Evolutionary conservation across 2,113 vertebrate species (phyloP), one percentile per base, ranked within the genome.

Genomic region (Corydoras sp.): DNA sequence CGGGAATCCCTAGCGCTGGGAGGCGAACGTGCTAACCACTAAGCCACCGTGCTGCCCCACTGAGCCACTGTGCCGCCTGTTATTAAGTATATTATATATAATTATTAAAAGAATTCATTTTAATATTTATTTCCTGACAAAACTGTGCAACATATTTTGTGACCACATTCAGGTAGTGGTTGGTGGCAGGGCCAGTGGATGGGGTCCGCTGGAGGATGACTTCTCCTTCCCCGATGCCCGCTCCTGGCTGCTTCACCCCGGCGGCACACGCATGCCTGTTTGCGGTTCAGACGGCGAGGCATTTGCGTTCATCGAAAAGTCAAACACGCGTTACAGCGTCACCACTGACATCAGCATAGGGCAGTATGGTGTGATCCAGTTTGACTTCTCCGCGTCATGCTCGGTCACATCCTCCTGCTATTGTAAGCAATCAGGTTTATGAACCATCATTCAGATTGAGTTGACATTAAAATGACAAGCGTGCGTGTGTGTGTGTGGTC

Each of bases 361-460:
- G 0, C 93, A 94, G 76, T 95, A 98, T 5, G 94, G 96, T 0
- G 96, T 98, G 81, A 89, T 99, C 74, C 97, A 99, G 85, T 92
- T 98, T 70, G 96, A 99, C 81, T 99, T 99, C 80, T 98, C 95
- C 5, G 97, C 97, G 48, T 98, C 96, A 76, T 99, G 97, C 86
- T 98, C 95, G 0, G 95, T 98, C 84, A 97, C 95, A 3, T 93
- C 95, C 74, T 98, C 97, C 72, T 99, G 97, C 81, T 99, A 99
- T 2, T 94, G 97, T 99, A 88, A 93, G 86, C 29, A 51, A 18
- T 31, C 4, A 55, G 54, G 9, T 43, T 11, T 58, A 43, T 11
- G 58, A 53, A 15, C 29, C 31, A 56, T 6, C 1, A 64, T 64
- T 63, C 24, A 64, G 32, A 67, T 1, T 11, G 4, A 29, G 24